Conservation (phyloP, 2,888 invertebrate genomes). For the Apamea anceps region DNA sequence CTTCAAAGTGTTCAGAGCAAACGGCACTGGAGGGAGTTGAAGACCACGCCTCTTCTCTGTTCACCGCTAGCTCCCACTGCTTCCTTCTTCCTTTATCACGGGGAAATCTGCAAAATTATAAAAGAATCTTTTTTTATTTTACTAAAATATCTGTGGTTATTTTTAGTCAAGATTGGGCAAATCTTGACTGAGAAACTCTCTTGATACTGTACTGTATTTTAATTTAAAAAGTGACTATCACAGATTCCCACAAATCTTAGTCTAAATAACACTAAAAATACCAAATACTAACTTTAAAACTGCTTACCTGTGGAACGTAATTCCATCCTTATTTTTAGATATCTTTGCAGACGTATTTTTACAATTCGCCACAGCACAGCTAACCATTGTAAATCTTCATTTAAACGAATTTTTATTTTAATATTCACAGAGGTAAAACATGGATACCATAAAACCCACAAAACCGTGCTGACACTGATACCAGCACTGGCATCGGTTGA, state of each 20-base stretch:
- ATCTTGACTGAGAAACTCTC: slow-evolving; percentile 1
- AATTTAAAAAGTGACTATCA: background rate
- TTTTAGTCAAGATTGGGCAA: background rate
- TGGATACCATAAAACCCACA: background rate
- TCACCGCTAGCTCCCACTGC: slow-evolving; percentile 83
- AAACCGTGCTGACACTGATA: background rate
- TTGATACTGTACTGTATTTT: background rate
- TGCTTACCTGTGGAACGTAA: slow-evolving; percentile 83
- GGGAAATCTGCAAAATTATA: slow-evolving; percentile 77
- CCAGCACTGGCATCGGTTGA: background rate
- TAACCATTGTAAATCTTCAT: slow-evolving; percentile 75
- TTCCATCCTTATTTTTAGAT: slow-evolving; percentile 83
- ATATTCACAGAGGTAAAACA: background rate
- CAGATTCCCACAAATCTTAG: background rate
- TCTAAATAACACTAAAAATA: background rate
- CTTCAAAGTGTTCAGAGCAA: slow-evolving; percentile 83
- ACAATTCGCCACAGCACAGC: slow-evolving; percentile 81
- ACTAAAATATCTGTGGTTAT: background rate
- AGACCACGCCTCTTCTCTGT: slow-evolving; percentile 78
- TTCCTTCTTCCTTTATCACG: slow-evolving; percentile 76
- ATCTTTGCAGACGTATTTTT: slow-evolving; percentile 83
- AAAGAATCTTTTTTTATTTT: background rate
- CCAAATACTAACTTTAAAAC: background rate
- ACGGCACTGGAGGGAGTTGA: slow-evolving; percentile 82
- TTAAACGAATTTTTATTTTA: background rate